Evolutionary conservation across 2,888 invertebrate species (phyloP).

Genomic region (Hirtodrosophila trivittata): DNA sequence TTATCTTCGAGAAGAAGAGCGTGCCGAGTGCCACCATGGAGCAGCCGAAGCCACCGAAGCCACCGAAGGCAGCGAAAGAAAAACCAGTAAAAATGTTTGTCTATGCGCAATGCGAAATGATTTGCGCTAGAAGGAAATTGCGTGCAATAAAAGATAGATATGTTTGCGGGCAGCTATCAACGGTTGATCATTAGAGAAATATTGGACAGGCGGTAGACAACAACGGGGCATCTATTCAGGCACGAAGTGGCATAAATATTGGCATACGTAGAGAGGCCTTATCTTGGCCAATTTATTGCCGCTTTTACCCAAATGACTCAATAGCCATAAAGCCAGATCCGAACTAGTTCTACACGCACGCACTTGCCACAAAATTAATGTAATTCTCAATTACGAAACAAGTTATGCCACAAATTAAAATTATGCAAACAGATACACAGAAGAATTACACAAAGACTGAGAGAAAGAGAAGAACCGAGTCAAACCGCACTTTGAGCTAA

Average conservation of each 20-base stretch:
- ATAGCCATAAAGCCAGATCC: slow-evolving; percentile 42
- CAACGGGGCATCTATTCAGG: slow-evolving; percentile 10
- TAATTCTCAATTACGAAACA: slow-evolving; percentile 80
- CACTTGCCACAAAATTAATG: slow-evolving; percentile 75
- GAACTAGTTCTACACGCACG: slow-evolving; percentile 74
- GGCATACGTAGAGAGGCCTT: slow-evolving; percentile 53
- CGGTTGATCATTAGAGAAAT: slow-evolving; percentile 66
- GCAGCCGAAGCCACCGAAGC: too few species aligned
- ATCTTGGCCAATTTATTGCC: slow-evolving; percentile 72
- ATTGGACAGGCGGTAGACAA: slow-evolving; percentile 44
- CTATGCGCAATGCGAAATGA: slow-evolving; percentile 58
- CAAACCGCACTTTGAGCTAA: slow-evolving; percentile 40
- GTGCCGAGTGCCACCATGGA: slow-evolving; percentile 25
- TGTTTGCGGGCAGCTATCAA: slow-evolving; percentile 70
- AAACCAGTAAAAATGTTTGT: slow-evolving; percentile 58
- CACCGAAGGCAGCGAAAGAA: too few species aligned
- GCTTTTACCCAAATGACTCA: slow-evolving; percentile 74
- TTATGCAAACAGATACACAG: slow-evolving; percentile 56
- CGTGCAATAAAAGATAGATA: slow-evolving; percentile 77
- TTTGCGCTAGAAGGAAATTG: slow-evolving; percentile 63
- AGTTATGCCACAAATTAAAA: slow-evolving; percentile 79
- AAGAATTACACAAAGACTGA: slow-evolving; percentile 12
- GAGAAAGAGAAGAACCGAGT: slow-evolving; percentile 7
- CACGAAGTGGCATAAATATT: slow-evolving; percentile 56
- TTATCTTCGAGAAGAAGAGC: slow-evolving; percentile 52